Percentiles rank a stretch among this genome's conserved stretches.
Conservation (phyloP, 2,797 vertebrate genomes). For the Philypnodon macrostomus region DNA sequence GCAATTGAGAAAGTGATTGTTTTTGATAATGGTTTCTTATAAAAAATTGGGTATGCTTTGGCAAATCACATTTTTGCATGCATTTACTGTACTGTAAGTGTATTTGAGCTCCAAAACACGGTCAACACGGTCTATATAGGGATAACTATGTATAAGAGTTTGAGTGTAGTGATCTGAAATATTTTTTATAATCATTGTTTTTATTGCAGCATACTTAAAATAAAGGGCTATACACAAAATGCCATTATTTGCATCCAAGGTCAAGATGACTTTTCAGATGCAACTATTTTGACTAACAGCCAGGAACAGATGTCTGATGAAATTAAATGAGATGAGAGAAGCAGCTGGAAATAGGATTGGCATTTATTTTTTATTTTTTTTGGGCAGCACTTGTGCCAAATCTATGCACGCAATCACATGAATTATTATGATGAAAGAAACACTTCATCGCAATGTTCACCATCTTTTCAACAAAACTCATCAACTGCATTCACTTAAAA, state of each 20-base stretch:
- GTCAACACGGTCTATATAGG: no score
- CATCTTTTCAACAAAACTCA: slow-evolving; percentile 40
- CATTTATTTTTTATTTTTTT: neutral
- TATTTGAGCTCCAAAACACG: no score
- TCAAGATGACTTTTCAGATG: slow-evolving; percentile 3
- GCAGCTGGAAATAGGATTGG: slow-evolving; percentile 2
- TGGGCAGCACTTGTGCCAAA: slow-evolving; percentile 18
- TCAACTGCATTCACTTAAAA: slow-evolving; percentile 40
- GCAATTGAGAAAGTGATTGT: no score
- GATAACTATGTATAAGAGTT: no score
- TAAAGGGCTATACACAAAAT: no score
- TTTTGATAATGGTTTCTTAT: no score
- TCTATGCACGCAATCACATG: slow-evolving; percentile 31
- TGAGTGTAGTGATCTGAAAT: no score
- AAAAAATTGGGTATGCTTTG: no score
- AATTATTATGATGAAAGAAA: slow-evolving; percentile 31
- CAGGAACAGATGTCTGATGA: slow-evolving; percentile 21
- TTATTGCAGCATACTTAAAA: no score
- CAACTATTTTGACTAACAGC: slow-evolving; percentile 19
- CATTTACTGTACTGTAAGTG: no score
- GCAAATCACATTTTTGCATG: no score
- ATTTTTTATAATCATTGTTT: no score
- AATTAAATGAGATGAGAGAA: slow-evolving; percentile 15
- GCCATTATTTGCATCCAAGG: neutral
- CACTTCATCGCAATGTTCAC: slow-evolving; percentile 26